phyloP scores from a whole-genome alignment of 2,797 vertebrate species.

The Botia kubotai region DNA sequence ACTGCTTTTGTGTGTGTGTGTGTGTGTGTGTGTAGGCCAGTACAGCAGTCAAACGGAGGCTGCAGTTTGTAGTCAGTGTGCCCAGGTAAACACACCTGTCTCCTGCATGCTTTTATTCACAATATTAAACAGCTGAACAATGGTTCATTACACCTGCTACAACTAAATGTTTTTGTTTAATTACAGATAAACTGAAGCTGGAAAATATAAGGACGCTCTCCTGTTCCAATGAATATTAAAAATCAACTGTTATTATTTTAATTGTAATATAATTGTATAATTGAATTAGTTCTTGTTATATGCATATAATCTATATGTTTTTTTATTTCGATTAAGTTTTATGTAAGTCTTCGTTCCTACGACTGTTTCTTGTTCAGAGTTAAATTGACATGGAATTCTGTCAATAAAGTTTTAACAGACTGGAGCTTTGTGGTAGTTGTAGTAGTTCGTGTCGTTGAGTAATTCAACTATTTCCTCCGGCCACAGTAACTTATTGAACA shows the following conservation, averaged over 20 bases:
- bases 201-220: neutral
- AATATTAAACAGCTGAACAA: too few relatives aligned
- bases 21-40: conserved; percentile 33
- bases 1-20: conserved; percentile 12
- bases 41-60: conserved; percentile 67
- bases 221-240: neutral
- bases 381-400: neutral
- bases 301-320: neutral
- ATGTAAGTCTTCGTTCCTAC: too few relatives aligned
- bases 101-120: neutral
- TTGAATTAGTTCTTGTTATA: neutral
- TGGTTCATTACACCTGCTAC: too few relatives aligned
- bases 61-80: conserved; percentile 67
- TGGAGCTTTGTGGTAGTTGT: conserved; percentile 55
- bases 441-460: conserved; percentile 54
- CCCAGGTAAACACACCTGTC: conserved; percentile 30
- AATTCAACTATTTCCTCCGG: neutral
- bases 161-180: neutral
- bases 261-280: neutral
- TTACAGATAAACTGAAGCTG: conserved; percentile 28
- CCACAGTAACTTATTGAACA: neutral
- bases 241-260: neutral
- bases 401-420: conserved; percentile 65
- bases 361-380: neutral
- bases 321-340: neutral